These are phyloP conservation scores for Caenorhabditis uteleia DNA, from an alignment of 2,888 invertebrate species.

Conservation along the genomic window DNA sequence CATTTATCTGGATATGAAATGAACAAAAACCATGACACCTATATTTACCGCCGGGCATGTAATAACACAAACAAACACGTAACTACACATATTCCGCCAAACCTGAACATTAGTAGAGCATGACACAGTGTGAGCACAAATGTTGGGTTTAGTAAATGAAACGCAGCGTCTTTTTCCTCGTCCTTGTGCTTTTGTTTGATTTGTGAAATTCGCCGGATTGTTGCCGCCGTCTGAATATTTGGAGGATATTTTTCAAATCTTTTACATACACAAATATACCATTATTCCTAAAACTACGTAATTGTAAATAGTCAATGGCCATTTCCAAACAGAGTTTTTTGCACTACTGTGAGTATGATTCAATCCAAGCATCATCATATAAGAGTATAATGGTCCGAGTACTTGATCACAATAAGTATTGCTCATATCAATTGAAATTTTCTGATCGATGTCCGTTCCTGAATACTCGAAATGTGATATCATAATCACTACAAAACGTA, in stretches of 20 bases:
- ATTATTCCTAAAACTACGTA: constrained; percentile 35
- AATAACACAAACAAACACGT: too few relatives aligned
- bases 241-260: not conserved
- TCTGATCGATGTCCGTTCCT: constrained; percentile 33
- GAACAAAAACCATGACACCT: too few relatives aligned
- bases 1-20: too few relatives aligned
- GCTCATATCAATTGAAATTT: constrained; percentile 48
- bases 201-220: constrained; percentile 46
- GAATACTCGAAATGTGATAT: not conserved
- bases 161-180: constrained; percentile 32
- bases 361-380: constrained; percentile 51
- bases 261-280: constrained; percentile 15
- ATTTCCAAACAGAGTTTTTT: constrained; percentile 35
- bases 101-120: constrained; percentile 52
- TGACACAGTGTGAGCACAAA: constrained; percentile 53
- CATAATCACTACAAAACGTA: constrained; percentile 12
- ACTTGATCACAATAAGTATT: constrained; percentile 50
- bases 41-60: too few relatives aligned
- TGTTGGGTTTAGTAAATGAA: constrained; percentile 47
- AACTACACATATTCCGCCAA: too few relatives aligned
- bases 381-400: constrained; percentile 46
- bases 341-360: constrained; percentile 44
- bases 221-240: constrained; percentile 38
- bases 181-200: constrained; percentile 30
- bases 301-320: constrained; percentile 43